Evolutionary conservation across 1,140 invertebrate genomes (phyloP).

Genomic region (Eubasilissa regina): DNA sequence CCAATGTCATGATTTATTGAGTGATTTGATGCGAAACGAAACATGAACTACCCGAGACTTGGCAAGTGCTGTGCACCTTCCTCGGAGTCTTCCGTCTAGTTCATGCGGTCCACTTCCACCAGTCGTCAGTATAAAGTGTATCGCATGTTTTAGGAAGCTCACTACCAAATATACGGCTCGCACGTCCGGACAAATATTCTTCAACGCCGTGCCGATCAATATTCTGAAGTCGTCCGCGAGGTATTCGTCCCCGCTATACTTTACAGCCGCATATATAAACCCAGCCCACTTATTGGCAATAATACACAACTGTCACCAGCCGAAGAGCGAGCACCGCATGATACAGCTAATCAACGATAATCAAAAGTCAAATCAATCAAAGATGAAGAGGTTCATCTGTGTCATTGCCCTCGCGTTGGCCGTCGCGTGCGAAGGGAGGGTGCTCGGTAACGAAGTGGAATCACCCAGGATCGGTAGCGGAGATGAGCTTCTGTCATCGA

Average conservation of each 20-base stretch:
- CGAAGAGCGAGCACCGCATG: constrained; percentile 38
- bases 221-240: constrained; percentile 29
- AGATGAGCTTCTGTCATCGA: constrained; percentile 80
- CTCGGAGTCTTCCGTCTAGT: not conserved
- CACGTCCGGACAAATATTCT: constrained; percentile 48
- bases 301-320: constrained; percentile 68
- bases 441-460: constrained; percentile 69
- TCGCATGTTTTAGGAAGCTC: constrained; percentile 42
- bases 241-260: constrained; percentile 29
- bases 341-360: not conserved
- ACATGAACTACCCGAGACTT: no score
- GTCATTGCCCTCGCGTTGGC: constrained; percentile 67
- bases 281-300: constrained; percentile 72
- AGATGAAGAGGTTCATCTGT: constrained; percentile 64
- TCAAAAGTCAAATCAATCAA: constrained; percentile 13
- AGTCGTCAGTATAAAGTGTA: constrained; percentile 30
- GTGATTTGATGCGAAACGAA: no score
- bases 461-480: constrained; percentile 74
- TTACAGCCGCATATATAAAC: constrained; percentile 70
- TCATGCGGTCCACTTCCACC: constrained; percentile 31
- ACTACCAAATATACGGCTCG: constrained; percentile 49
- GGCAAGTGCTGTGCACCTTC: no score
- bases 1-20: no score
- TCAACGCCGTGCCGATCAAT: constrained; percentile 53
- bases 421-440: constrained; percentile 69